Conservation (phyloP, 2,888 invertebrate species). For the Pachymerium ferrugineum region DNA sequence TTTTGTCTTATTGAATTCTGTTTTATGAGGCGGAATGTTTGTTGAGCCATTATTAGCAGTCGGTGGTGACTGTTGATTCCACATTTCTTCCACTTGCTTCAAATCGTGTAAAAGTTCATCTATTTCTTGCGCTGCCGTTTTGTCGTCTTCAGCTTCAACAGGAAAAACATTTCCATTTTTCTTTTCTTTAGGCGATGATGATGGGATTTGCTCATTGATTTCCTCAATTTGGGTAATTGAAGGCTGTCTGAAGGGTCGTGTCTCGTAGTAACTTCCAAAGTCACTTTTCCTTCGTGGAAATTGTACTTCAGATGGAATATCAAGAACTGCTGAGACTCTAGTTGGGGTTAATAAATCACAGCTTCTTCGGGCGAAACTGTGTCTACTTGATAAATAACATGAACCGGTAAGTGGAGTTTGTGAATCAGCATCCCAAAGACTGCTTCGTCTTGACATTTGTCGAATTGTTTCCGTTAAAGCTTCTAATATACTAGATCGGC, state of each 20-base stretch:
- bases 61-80: not conserved
- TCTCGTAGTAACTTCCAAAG: conserved; percentile 10
- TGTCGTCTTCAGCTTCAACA: not conserved
- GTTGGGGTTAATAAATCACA: not conserved
- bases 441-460: conserved; percentile 22
- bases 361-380: not conserved
- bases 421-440: not conserved
- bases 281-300: conserved; percentile 20
- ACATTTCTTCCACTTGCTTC: not conserved
- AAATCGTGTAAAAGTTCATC: conserved; percentile 3
- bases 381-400: not conserved
- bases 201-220: not conserved
- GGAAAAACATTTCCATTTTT: not conserved
- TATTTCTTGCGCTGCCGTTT: conserved; percentile 19
- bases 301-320: conserved; percentile 4
- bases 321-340: not conserved
- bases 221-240: not conserved
- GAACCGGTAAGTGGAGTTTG: not conserved
- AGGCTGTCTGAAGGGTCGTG: not conserved
- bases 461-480: not conserved
- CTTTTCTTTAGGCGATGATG: not conserved
- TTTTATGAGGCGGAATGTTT: not conserved
- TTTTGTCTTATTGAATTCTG: not conserved
- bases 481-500: conserved; percentile 23
- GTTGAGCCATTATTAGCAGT: not conserved